Evolutionary conservation across 2,113 vertebrate genomes (phyloP), one percentile per base, ranked within the genome.

Genomic region (Poeciliopsis turrubarensis): DNA sequence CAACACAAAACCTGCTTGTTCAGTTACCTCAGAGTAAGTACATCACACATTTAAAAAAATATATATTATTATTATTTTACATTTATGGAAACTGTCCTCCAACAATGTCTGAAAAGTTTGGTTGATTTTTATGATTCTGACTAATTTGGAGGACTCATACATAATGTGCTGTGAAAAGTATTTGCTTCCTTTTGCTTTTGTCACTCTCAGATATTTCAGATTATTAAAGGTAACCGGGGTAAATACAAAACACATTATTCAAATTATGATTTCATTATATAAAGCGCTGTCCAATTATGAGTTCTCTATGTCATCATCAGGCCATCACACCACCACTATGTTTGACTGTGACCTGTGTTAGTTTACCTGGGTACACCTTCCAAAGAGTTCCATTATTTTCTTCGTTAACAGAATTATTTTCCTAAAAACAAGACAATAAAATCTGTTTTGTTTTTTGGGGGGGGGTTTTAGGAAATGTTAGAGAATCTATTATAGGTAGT

Each of bases 1-100:
- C 51, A 30, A 77, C 72, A 87, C 84, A 88, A 83, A 85, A 47
- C 75, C 72, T 74, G 65, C 74, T 86, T 85, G 75, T 86, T 83
- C 63, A 30, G 5, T 69, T 76, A 61, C 60, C 65, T 84, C 77
- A 73, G 73, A 70, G 75, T 57, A 13, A 65, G 64, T 76, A 75
- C 5, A 1, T 60, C 68, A 51, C 77, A 84, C 70, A 51, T 14
- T 22, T 31, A 0, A 4, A 31, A n/a, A n/a, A n/a, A n/a, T n/a
- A n/a, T n/a, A 4, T 31, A 31, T 4, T 34, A 8, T 34, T 34
- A 34, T 57, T 57, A 34, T 34, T 34, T 34, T 22, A 32, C 68
- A 41, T 79, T 88, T 79, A 66, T 70, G 54, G 73, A 81, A 63
- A 30, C 32, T 80, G 72, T 76, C 62, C 30, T 34, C 60, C 34